Percentiles rank a stretch among this genome's conserved stretches.
phyloP scores from a whole-genome alignment of 2,888 invertebrate genomes.

The Rhopalosiphum nymphaeae region DNA sequence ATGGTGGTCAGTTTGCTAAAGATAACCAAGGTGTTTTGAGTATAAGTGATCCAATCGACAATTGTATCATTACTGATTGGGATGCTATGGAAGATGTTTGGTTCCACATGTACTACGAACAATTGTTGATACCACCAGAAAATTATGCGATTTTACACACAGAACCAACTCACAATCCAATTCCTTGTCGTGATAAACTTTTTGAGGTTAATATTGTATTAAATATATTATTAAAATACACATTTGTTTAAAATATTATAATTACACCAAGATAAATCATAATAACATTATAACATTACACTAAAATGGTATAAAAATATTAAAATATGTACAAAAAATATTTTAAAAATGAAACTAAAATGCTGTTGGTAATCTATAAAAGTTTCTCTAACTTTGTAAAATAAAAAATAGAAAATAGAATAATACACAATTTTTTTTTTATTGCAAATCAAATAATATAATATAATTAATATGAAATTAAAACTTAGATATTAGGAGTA shows the following conservation, averaged over 20 bases:
- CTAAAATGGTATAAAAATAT: neutral
- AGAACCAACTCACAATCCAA: slow-evolving; percentile 94
- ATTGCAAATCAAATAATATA: too few species aligned
- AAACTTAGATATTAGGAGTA: neutral
- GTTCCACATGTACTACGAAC: slow-evolving; percentile 97
- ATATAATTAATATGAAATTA: neutral
- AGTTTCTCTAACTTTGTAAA: neutral
- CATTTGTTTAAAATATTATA: neutral
- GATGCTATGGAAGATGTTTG: slow-evolving; percentile 98
- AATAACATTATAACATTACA: neutral
- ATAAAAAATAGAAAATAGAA: neutral
- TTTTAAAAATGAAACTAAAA: neutral
- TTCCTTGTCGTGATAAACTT: slow-evolving; percentile 96
- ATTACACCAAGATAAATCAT: neutral
- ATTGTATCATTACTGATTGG: slow-evolving; percentile 96
- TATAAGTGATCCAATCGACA: slow-evolving; percentile 91
- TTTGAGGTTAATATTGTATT: slow-evolving; percentile 73
- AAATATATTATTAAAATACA: neutral
- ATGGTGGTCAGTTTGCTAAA: slow-evolving; percentile 89
- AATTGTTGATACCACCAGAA: slow-evolving; percentile 92
- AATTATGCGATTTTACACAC: slow-evolving; percentile 89
- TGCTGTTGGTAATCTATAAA: neutral
- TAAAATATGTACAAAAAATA: neutral
- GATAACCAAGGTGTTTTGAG: slow-evolving; percentile 76
- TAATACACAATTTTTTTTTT: neutral